Percentiles rank a stretch among this genome's conserved stretches.
phyloP scores from a whole-genome alignment of 2,888 invertebrate genomes.

The Odiellus spinosus region DNA sequence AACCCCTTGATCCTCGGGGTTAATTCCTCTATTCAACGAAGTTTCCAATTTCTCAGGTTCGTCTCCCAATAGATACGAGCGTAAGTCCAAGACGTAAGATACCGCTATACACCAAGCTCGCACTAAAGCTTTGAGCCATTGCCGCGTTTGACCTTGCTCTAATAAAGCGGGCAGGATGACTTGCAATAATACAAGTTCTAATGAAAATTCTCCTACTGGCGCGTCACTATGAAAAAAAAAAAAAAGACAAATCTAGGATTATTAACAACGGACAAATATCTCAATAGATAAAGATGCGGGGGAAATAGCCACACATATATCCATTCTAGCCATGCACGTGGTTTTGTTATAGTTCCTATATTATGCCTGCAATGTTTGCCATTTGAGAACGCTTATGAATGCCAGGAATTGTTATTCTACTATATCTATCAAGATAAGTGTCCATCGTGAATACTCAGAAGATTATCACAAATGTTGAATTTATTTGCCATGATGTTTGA shows the following conservation, averaged over 20 bases:
- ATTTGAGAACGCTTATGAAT: too few relatives aligned
- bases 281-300: not conserved
- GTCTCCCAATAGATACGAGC: constrained; percentile 76
- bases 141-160: constrained; percentile 88
- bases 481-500: too few relatives aligned
- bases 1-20: too few relatives aligned
- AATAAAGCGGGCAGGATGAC: constrained; percentile 88
- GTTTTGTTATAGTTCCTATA: too few relatives aligned
- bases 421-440: too few relatives aligned
- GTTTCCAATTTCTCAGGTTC: constrained; percentile 21
- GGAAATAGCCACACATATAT: constrained; percentile 1
- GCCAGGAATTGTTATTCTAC: too few relatives aligned
- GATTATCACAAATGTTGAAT: too few relatives aligned
- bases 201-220: constrained; percentile 74
- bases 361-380: too few relatives aligned
- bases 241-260: too few relatives aligned
- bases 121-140: constrained; percentile 71
- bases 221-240: constrained; percentile 29
- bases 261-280: constrained; percentile 1
- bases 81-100: constrained; percentile 66
- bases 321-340: constrained; percentile 3
- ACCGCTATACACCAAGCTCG: constrained; percentile 70
- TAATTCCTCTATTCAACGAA: too few relatives aligned
- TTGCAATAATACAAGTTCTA: constrained; percentile 79
- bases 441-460: too few relatives aligned